phyloP scores from a whole-genome alignment of 2,113 vertebrate genomes.

The Isichthys henryi region DNA sequence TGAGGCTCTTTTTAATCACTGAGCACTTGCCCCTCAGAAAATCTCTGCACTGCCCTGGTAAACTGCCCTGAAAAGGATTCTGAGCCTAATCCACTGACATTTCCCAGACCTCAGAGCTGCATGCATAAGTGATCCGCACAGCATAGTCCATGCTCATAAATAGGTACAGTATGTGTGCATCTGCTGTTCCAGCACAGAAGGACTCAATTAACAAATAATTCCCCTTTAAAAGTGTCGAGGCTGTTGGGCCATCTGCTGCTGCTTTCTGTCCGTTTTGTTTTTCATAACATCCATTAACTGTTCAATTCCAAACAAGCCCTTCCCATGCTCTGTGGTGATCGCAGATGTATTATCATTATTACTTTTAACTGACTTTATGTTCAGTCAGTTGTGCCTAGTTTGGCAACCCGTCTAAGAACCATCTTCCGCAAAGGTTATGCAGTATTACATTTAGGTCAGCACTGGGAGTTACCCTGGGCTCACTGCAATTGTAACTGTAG shows the following conservation, averaged over 20 bases:
- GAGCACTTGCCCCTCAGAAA: background rate
- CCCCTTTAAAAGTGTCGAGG: background rate
- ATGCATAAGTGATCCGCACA: background rate
- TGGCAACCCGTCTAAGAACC: background rate
- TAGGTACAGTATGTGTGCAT: background rate
- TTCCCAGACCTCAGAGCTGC: background rate
- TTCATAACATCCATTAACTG: background rate
- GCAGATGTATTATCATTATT: background rate
- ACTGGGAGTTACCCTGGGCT: background rate
- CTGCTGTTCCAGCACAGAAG: background rate
- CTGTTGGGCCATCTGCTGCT: background rate
- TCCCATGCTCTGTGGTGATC: background rate
- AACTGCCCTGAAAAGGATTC: background rate
- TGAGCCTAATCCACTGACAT: background rate
- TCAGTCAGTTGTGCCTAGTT: background rate
- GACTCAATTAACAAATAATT: conserved; percentile 2
- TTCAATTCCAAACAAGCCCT: background rate
- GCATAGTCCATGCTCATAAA: background rate
- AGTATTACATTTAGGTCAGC: background rate
- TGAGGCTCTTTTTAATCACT: background rate
- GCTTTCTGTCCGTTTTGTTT: background rate
- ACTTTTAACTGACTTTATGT: background rate
- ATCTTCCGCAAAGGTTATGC: background rate
- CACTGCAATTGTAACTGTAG: background rate
- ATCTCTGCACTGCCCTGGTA: background rate